Evolutionary conservation across 2,797 vertebrate species (phyloP), one percentile per base, ranked within the genome.

Genomic region (Gobionotothen gibberifrons): DNA sequence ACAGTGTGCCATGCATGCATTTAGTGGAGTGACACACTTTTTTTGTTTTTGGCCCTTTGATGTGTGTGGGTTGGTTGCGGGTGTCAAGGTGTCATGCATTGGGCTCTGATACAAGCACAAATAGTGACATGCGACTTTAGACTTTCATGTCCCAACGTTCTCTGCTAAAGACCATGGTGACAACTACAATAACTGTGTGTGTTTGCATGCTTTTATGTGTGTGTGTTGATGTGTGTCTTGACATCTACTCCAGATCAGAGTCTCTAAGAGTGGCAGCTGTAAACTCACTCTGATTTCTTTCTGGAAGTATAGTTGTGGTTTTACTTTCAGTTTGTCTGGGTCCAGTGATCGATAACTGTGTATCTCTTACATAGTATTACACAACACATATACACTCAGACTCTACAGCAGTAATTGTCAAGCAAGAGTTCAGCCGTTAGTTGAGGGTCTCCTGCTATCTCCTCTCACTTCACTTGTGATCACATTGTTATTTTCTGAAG

Each of bases 201-300:
- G 73, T n/a, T 52, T 54, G 57, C n/a, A 26, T 53, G 47, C 11
- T 14, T 19, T 9, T 8, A 6, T 40, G 47, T 40, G 8, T 8
- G 14, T 52, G 15, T 26, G 5, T 22, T 9, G 2, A 9, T 63
- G 43, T 61, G 67, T 43, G 43, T 59, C 19, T 69, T 53, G 26
- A 32, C 47, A 57, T 43, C 66, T 16, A 42, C 40, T 69, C 46
- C 56, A 70, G 69, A 48, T 11, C 10, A 26, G 68, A 52, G 51
- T 51, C 62, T 69, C 56, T 46, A 52, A 76, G 49, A 70, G 74
- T 21, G 43, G 44, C 39, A 68, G 66, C 64, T 72, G 42, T 76
- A 76, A 83, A 83, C 57, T 39, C 72, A 49, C 39, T 69, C 74
- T 71, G 69, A 71, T 85, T 81, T 79, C 46, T 57, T 64, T 63